Evolutionary conservation across 2,888 invertebrate species (phyloP).

Genomic region (Caenorhabditis drosophilae): DNA sequence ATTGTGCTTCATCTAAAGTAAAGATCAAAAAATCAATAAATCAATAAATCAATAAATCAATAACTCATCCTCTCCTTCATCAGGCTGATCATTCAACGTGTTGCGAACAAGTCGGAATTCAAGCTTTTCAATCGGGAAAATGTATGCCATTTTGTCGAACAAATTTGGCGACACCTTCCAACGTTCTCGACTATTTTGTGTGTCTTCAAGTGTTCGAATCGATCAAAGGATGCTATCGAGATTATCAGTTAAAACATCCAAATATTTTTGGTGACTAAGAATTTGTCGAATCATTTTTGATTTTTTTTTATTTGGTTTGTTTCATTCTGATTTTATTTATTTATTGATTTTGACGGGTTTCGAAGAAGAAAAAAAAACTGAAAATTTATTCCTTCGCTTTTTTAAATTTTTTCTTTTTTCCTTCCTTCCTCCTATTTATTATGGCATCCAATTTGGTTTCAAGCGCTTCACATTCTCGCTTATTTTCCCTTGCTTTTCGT

Average conservation of each 20-base stretch:
- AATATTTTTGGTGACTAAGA: constrained; percentile 65
- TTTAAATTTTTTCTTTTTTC: constrained; percentile 7
- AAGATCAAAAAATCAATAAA: no score
- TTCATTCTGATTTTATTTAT: not conserved
- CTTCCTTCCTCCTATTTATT: not conserved
- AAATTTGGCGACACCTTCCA: constrained; percentile 60
- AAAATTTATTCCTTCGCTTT: constrained; percentile 3
- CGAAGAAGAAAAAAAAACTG: no score
- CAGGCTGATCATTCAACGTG: constrained; percentile 59
- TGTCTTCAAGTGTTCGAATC: constrained; percentile 54
- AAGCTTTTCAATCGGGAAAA: constrained; percentile 57
- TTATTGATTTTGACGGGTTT: not conserved
- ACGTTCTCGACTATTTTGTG: constrained; percentile 63
- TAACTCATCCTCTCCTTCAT: no score
- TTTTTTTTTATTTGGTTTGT: not conserved
- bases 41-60: no score
- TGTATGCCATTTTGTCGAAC: constrained; percentile 66
- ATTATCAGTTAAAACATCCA: constrained; percentile 55
- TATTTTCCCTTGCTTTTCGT: constrained; percentile 2
- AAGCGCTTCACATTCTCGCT: not conserved
- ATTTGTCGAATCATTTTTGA: not conserved
- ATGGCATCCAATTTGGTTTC: not conserved
- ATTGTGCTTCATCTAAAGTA: constrained; percentile 63
- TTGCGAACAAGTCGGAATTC: constrained; percentile 54
- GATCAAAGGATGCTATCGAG: constrained; percentile 48